Evolutionary conservation across 2,797 vertebrate genomes (phyloP).

Genomic region (Sparidentex hasta): DNA sequence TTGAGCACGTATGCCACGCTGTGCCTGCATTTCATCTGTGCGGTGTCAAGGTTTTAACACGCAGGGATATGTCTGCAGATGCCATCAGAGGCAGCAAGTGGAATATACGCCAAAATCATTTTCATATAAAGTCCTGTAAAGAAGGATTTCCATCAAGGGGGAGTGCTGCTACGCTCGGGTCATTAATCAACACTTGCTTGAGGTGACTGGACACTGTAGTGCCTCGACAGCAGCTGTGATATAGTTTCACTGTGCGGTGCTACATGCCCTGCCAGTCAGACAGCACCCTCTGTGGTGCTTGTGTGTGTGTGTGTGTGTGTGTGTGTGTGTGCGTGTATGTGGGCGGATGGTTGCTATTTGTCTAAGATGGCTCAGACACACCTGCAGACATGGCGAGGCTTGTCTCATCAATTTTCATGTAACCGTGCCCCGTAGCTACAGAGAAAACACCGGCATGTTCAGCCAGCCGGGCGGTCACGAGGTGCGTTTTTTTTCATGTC

Average conservation of each 20-base stretch:
- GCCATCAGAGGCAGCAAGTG: conserved; percentile 28
- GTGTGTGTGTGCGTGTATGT: conserved; percentile 18
- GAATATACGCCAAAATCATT: conserved; percentile 36
- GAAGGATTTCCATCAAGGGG: conserved; percentile 58
- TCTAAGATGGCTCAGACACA: conserved; percentile 56
- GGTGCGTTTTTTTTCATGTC: conserved; percentile 5
- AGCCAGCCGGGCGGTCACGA: conserved; percentile 36
- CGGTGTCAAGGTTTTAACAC: not conserved
- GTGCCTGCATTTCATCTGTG: not conserved
- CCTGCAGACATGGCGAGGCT: conserved; percentile 66
- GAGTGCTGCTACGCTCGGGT: conserved; percentile 43
- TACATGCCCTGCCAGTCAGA: conserved; percentile 50
- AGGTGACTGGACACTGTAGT: conserved; percentile 60
- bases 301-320: conserved; percentile 15
- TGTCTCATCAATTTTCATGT: conserved; percentile 66
- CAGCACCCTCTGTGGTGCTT: conserved; percentile 30
- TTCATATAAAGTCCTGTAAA: conserved; percentile 56
- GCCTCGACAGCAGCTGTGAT: conserved; percentile 57
- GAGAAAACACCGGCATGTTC: conserved; percentile 29
- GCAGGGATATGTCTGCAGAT: not conserved
- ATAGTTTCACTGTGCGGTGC: conserved; percentile 39
- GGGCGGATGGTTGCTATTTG: conserved; percentile 48
- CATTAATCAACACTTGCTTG: conserved; percentile 70
- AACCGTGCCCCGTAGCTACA: conserved; percentile 55
- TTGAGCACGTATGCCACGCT: too few relatives aligned